A percentile compares a stretch with the other conserved stretches of the same genome.
phyloP scores from a whole-genome alignment of 2,113 vertebrate species.

The Leptodactylus fuscus region DNA sequence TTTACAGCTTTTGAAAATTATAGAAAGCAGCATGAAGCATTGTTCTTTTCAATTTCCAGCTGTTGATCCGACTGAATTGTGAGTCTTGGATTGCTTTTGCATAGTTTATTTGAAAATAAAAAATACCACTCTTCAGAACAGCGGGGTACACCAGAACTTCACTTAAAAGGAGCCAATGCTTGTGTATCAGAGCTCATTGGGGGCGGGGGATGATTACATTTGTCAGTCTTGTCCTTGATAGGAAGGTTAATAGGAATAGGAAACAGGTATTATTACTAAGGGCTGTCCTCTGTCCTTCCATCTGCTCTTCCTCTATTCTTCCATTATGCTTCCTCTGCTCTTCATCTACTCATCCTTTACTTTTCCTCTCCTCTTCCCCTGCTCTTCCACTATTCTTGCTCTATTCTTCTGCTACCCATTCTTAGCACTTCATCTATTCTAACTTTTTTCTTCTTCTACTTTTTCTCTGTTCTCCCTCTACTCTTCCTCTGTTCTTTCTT shows the following conservation, averaged over 20 bases:
- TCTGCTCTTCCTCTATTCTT: not conserved
- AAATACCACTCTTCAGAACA: constrained; percentile 67
- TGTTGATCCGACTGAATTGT: constrained; percentile 71
- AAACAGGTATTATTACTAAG: no score
- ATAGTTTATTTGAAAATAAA: constrained; percentile 69
- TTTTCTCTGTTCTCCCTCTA: not conserved
- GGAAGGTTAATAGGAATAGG: constrained; percentile 23
- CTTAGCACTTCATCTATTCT: not conserved
- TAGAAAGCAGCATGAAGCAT: constrained; percentile 70
- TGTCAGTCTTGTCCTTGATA: constrained; percentile 62
- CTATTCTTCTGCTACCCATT: not conserved
- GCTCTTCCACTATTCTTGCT: not conserved
- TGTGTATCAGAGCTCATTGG: constrained; percentile 57
- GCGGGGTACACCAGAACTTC: constrained; percentile 53
- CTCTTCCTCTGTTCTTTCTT: not conserved
- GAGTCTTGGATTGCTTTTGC: constrained; percentile 70
- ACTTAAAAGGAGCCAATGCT: constrained; percentile 59
- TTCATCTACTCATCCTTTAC: not conserved
- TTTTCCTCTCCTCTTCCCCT: not conserved
- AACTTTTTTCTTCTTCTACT: not conserved
- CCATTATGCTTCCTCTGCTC: no score
- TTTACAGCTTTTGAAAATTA: constrained; percentile 74
- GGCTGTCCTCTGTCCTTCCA: not conserved
- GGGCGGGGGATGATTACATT: constrained; percentile 42
- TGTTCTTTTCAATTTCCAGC: constrained; percentile 73